Evolutionary conservation across 92 coral and sea anemone species (phyloP).

Genomic region (Plumapathes pennacea): DNA sequence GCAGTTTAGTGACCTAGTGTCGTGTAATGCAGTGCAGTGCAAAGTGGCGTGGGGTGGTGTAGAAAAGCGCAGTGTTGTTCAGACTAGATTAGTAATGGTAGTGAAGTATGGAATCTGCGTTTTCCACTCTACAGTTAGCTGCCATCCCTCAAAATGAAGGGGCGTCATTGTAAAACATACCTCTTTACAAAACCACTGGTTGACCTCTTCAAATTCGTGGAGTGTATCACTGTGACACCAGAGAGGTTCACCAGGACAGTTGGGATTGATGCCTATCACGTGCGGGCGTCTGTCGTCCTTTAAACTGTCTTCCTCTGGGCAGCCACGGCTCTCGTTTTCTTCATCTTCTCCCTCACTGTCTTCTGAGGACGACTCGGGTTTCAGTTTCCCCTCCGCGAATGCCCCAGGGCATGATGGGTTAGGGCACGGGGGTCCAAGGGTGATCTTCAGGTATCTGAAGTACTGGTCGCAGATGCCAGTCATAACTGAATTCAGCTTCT

Average conservation of each 20-base stretch:
- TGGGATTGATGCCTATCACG: conserved; percentile 55
- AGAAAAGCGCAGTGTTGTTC: no score
- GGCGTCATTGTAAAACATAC: no score
- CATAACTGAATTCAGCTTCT: conserved; percentile 18
- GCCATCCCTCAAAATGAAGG: no score
- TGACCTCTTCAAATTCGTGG: conserved; percentile 56
- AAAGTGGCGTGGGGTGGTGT: no score
- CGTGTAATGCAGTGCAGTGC: no score
- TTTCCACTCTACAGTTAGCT: no score
- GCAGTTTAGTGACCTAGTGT: no score
- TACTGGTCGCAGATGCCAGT: conserved; percentile 59
- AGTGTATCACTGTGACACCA: conserved; percentile 64
- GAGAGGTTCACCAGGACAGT: conserved; percentile 37
- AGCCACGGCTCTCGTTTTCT: background rate
- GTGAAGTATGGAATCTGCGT: no score
- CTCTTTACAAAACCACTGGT: conserved; percentile 39
- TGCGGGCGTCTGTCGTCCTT: no score
- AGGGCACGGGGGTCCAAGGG: conserved; percentile 65
- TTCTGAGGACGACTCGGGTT: conserved; percentile 28
- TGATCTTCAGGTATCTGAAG: conserved; percentile 60
- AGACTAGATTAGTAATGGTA: no score
- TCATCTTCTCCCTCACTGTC: conserved; percentile 44
- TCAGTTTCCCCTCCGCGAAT: conserved; percentile 25
- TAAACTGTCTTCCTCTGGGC: no score
- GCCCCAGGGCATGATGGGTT: conserved; percentile 68